These are phyloP conservation scores for Condylura cristata DNA, from an alignment of 2,113 vertebrate species.

Conservation along the genomic window DNA sequence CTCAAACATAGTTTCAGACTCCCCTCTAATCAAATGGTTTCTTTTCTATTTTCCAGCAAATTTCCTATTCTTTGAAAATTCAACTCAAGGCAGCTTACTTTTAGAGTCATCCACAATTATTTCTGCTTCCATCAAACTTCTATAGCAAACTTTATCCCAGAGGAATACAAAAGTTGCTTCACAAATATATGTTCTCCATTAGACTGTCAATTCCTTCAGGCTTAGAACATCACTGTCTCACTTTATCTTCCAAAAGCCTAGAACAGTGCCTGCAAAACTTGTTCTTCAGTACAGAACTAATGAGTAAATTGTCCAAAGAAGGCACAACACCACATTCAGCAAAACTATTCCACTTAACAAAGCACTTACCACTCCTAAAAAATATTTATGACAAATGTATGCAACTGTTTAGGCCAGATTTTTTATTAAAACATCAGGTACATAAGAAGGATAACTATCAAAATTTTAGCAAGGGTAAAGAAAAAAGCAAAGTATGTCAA, in stretches of 20 bases:
- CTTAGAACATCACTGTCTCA: neutral
- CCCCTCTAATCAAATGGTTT: neutral
- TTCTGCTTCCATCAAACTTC: neutral
- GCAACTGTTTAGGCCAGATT: neutral
- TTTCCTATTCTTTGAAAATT: neutral
- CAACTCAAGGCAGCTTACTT: neutral
- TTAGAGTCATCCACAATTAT: neutral
- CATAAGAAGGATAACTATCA: neutral
- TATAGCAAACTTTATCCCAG: neutral
- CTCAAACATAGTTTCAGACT: neutral
- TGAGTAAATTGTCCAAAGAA: neutral
- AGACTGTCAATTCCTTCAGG: neutral
- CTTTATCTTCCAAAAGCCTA: neutral
- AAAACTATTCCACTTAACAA: neutral
- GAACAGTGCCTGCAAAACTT: neutral
- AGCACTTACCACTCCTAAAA: neutral
- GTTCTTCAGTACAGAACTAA: neutral
- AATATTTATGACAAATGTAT: neutral
- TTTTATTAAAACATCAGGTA: neutral
- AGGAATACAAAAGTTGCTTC: neutral
- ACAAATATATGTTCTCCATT: neutral
- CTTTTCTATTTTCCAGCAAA: constrained; percentile 16
- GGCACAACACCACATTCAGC: neutral
- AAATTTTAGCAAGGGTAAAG: neutral
- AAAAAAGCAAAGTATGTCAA: neutral